Conservation (phyloP, 2,113 vertebrate genomes). For the Naja naja region DNA sequence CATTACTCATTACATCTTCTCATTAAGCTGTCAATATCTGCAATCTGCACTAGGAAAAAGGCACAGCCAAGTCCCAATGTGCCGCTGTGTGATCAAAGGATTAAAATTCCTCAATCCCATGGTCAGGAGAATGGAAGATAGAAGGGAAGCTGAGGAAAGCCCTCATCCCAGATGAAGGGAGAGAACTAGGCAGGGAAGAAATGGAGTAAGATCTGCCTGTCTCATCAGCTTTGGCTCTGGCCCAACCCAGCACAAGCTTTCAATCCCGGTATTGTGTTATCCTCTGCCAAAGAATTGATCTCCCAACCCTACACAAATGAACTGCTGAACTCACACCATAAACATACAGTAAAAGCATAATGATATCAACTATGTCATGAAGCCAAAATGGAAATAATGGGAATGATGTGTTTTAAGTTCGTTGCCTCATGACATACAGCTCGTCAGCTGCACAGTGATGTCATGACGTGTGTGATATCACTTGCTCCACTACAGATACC, state of each 20-base stretch:
- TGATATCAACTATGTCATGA: not conserved
- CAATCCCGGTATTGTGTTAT: not conserved
- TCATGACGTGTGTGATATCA: not conserved
- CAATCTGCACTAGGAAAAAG: not conserved
- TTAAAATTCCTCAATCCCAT: not conserved
- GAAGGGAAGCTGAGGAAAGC: not conserved
- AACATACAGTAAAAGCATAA: not conserved
- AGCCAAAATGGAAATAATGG: not conserved
- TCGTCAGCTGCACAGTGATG: not conserved
- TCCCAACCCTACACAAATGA: not conserved
- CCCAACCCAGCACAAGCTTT: not conserved
- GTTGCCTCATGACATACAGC: not conserved
- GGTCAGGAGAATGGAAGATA: not conserved
- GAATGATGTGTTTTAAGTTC: not conserved
- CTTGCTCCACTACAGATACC: not conserved
- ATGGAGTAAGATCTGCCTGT: not conserved
- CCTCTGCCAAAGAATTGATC: not conserved
- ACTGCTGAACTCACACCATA: not conserved
- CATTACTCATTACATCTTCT: not conserved
- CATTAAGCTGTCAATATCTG: not conserved
- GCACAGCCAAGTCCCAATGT: not conserved
- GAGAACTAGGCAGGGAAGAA: not conserved
- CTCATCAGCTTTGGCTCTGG: not conserved
- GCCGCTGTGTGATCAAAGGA: not conserved
- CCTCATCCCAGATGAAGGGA: not conserved